Evolutionary conservation across 2,888 invertebrate species (phyloP).

Genomic region (Laspeyria flexula): DNA sequence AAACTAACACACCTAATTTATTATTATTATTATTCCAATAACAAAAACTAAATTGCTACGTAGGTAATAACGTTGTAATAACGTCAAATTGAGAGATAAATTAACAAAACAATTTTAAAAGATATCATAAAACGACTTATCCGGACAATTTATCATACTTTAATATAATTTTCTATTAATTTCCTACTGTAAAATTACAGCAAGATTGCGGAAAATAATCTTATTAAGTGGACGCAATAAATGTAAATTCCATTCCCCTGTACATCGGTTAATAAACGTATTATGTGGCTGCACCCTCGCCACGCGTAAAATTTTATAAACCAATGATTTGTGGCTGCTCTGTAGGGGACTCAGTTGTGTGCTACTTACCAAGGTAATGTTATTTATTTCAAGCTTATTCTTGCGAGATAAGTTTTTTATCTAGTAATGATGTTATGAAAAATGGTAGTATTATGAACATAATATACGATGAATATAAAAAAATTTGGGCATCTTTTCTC

Average conservation of each 20-base stretch:
- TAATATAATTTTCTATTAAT: conserved; percentile 3
- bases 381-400: conserved; percentile 5
- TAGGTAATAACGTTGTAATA: too few relatives aligned
- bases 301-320: conserved; percentile 35
- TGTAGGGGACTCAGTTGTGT: conserved; percentile 8
- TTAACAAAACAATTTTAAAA: too few relatives aligned
- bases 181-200: conserved; percentile 5
- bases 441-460: too few relatives aligned
- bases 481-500: too few relatives aligned
- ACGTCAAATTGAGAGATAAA: too few relatives aligned
- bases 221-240: conserved; percentile 39
- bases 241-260: conserved; percentile 25
- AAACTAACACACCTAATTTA: too few relatives aligned
- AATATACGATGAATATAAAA: background rate
- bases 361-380: background rate
- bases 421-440: background rate
- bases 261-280: conserved; percentile 18
- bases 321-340: conserved; percentile 47
- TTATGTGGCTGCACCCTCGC: conserved; percentile 14
- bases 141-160: conserved; percentile 10
- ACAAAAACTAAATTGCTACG: too few relatives aligned
- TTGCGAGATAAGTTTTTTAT: background rate
- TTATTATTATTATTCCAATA: too few relatives aligned
- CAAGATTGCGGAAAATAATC: conserved; percentile 16
- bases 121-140: background rate